phyloP scores from a whole-genome alignment of 2,888 invertebrate genomes.

The Drosophila planitibia region DNA sequence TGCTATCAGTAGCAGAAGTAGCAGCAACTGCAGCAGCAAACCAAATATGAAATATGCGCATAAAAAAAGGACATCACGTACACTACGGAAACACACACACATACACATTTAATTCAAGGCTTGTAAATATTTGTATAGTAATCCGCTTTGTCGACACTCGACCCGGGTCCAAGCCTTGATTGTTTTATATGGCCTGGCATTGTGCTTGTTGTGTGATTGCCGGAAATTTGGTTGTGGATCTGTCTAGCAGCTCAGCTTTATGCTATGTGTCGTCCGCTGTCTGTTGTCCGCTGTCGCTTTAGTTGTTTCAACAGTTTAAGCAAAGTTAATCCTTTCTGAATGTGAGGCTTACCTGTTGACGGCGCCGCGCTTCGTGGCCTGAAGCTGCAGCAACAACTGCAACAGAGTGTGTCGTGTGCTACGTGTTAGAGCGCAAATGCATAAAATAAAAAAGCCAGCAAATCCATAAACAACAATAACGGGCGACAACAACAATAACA shows the following conservation, averaged over 20 bases:
- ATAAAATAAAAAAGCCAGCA: conserved; percentile 45
- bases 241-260: conserved; percentile 7
- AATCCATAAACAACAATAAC: conserved; percentile 70
- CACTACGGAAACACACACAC: conserved; percentile 9
- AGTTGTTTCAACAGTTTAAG: conserved; percentile 69
- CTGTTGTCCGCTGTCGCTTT: conserved; percentile 42
- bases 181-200: conserved; percentile 32
- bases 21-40: conserved; percentile 11
- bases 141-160: conserved; percentile 71
- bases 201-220: conserved; percentile 34
- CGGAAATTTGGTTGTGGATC: conserved; percentile 37
- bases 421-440: conserved; percentile 67
- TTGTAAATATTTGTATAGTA: conserved; percentile 76
- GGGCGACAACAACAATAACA: conserved; percentile 32
- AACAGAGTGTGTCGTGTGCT: conserved; percentile 6
- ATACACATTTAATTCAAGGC: conserved; percentile 52
- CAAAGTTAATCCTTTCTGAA: conserved; percentile 74
- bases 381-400: conserved; percentile 13
- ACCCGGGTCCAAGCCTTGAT: conserved; percentile 13
- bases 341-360: conserved; percentile 76
- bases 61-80: conserved; percentile 36
- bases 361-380: conserved; percentile 39
- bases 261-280: conserved; percentile 16
- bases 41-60: conserved; percentile 43
- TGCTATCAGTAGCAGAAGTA: conserved; percentile 36